Evolutionary conservation across 2,888 invertebrate species (phyloP).

Genomic region (Scotopteryx bipunctaria): DNA sequence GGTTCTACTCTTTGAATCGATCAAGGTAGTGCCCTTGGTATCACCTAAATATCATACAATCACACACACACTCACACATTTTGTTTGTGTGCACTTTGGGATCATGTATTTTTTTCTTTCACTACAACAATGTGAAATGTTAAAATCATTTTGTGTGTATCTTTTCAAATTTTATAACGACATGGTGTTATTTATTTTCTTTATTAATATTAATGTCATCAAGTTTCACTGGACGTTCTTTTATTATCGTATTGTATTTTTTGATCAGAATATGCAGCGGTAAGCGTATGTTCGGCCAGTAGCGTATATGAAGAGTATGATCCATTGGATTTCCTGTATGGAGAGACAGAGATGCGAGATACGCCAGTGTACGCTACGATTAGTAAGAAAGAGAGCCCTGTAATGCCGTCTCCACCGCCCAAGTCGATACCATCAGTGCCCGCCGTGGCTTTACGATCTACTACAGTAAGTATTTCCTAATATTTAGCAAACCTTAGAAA

Average conservation of each 20-base stretch:
- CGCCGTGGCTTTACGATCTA: conserved; percentile 63
- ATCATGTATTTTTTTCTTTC: not conserved
- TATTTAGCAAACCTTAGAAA: no score
- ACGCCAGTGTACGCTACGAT: conserved; percentile 72
- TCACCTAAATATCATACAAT: not conserved
- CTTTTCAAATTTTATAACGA: not conserved
- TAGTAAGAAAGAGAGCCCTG: conserved; percentile 62
- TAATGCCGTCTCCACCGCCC: conserved; percentile 75
- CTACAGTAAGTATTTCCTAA: conserved; percentile 67
- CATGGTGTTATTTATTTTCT: not conserved
- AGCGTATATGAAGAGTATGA: conserved; percentile 81
- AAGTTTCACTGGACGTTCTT: no score
- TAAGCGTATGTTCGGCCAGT: conserved; percentile 67
- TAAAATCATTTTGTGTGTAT: not conserved
- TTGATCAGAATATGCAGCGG: conserved; percentile 63
- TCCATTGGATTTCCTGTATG: conserved; percentile 76
- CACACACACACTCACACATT: not conserved
- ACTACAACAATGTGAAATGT: not conserved
- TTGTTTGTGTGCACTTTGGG: conserved; percentile 3
- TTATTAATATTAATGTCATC: no score
- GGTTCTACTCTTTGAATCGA: not conserved
- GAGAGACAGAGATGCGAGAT: conserved; percentile 77
- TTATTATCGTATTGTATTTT: no score
- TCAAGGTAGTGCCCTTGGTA: not conserved
- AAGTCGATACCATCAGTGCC: conserved; percentile 70